A percentile compares a stretch with the other conserved stretches of the same genome.
Evolutionary conservation across 2,797 vertebrate genomes (phyloP).

Genomic region (Kryptopterus vitreolus): DNA sequence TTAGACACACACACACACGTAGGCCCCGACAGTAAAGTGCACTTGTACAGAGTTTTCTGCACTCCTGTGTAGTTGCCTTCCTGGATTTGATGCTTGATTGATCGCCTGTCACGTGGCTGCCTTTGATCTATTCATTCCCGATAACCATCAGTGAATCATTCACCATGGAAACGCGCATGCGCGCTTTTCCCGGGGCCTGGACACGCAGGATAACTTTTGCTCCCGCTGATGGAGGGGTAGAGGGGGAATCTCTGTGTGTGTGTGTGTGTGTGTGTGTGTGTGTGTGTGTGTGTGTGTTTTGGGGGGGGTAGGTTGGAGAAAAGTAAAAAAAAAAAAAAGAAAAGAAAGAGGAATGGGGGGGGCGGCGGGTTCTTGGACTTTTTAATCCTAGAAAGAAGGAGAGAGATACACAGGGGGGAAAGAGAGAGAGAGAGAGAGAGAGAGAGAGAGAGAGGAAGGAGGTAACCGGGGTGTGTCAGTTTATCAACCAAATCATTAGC

Average conservation of each 20-base stretch:
- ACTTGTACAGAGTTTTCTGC: constrained; percentile 35
- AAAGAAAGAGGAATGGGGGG: no score
- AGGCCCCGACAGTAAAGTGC: not conserved
- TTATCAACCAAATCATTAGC: constrained; percentile 67
- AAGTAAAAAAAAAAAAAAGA: constrained; percentile 62
- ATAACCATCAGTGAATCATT: constrained; percentile 99
- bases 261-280: no score
- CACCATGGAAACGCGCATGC: constrained; percentile 95
- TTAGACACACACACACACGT: not conserved
- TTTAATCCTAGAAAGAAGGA: constrained; percentile 58
- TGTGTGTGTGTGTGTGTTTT: no score
- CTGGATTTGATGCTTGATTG: constrained; percentile 99
- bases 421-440: constrained; percentile 49
- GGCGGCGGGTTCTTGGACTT: constrained; percentile 69
- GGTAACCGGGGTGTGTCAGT: constrained; percentile 67
- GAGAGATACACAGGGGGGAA: no score
- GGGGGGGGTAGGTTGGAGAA: no score
- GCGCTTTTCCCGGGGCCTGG: constrained; percentile 76
- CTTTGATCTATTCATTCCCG: constrained; percentile 99
- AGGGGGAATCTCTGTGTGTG: no score
- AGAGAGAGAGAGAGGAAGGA: constrained; percentile 36
- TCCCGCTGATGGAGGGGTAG: constrained; percentile 67
- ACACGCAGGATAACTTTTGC: constrained; percentile 85
- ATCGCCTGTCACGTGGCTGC: constrained; percentile 97
- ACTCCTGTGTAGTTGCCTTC: constrained; percentile 51